Conservation (phyloP, 2,797 vertebrate genomes). For the Myotis vivesi region DNA sequence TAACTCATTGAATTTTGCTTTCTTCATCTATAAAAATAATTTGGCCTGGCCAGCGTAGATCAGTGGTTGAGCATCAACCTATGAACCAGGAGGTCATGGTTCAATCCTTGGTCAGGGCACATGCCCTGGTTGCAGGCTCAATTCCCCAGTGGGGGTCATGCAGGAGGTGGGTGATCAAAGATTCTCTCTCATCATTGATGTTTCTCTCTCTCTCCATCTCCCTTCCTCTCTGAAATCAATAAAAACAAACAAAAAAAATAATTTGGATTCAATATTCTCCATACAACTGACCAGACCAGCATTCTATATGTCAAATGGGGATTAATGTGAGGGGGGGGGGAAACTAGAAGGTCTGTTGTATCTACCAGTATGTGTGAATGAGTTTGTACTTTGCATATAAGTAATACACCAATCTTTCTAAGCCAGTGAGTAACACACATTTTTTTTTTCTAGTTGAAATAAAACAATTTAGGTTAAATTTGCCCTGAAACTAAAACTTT, state of each 20-base stretch:
- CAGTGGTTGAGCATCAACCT: no score
- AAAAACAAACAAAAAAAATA: no score
- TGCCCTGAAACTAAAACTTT: background rate
- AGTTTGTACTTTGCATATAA: background rate
- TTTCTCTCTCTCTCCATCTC: no score
- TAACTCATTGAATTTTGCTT: background rate
- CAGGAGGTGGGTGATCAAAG: no score
- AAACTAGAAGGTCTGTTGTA: background rate
- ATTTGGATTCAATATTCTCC: background rate
- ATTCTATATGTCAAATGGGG: background rate
- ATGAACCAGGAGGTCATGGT: no score
- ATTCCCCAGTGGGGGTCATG: no score
- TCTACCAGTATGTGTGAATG: background rate
- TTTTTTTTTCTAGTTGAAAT: constrained; percentile 35
- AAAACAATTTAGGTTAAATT: constrained; percentile 10
- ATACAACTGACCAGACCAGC: background rate
- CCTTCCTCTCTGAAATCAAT: no score
- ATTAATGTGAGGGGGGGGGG: background rate
- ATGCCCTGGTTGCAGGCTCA: no score
- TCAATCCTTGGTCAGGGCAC: no score
- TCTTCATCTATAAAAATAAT: background rate
- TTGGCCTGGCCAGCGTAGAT: background rate
- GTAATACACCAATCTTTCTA: background rate
- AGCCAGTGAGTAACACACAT: background rate
- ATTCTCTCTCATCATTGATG: no score